phyloP scores from a whole-genome alignment of 1,140 invertebrate genomes.

The Condylostylus longicornis region DNA sequence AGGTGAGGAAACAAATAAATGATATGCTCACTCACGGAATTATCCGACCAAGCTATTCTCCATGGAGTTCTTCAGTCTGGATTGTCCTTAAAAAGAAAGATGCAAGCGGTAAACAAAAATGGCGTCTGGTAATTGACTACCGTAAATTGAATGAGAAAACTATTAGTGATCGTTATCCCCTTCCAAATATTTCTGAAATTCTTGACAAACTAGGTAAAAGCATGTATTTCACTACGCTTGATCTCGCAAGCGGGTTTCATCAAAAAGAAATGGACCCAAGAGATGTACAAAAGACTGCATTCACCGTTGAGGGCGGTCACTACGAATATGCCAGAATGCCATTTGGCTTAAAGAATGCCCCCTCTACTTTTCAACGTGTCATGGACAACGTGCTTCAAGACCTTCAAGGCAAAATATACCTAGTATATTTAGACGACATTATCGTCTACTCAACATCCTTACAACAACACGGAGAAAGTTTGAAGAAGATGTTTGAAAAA shows the following conservation, averaged over 20 bases:
- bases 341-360: constrained; percentile 13
- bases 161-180: constrained; percentile 34
- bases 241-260: constrained; percentile 34
- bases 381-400: constrained; percentile 10
- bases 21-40: too few species aligned
- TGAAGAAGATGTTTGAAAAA: constrained; percentile 21
- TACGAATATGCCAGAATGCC: constrained; percentile 13
- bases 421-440: constrained; percentile 8
- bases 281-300: constrained; percentile 30
- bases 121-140: constrained; percentile 28
- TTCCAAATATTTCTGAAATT: constrained; percentile 34
- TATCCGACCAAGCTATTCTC: too few species aligned
- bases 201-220: constrained; percentile 27
- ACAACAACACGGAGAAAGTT: constrained; percentile 17
- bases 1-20: too few species aligned
- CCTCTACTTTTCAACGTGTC: constrained; percentile 19
- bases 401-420: constrained; percentile 1
- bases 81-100: too few species aligned
- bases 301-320: constrained; percentile 16
- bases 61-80: too few species aligned
- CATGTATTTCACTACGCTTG: constrained; percentile 32
- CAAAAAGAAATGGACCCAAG: constrained; percentile 29
- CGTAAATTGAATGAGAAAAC: constrained; percentile 29
- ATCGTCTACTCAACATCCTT: constrained; percentile 10
- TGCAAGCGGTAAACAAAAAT: constrained; percentile 10